Evolutionary conservation across 1,140 invertebrate species (phyloP).

Genomic region (Phthorimaea operculella): DNA sequence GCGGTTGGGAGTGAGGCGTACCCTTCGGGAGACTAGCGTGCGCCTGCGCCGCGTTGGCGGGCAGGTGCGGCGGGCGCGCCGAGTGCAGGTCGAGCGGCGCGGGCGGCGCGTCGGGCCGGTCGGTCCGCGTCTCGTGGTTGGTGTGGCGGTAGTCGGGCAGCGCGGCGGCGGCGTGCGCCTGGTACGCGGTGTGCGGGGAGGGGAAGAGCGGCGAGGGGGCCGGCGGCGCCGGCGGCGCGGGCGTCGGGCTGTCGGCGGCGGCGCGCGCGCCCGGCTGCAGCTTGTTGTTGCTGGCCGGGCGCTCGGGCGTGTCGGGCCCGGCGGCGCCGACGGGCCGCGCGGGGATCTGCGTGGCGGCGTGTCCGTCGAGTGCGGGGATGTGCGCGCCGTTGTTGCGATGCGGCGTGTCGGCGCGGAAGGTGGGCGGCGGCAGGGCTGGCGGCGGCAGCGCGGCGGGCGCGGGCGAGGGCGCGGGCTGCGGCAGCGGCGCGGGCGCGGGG

Average conservation of each 20-base stretch:
- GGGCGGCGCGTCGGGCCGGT: slow-evolving; percentile 39
- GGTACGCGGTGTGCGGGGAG: slow-evolving; percentile 71
- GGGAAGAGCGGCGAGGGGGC: slow-evolving; percentile 49
- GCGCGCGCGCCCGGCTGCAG: slow-evolving; percentile 77
- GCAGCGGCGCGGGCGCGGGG: slow-evolving; percentile 57
- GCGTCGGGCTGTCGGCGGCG: slow-evolving; percentile 56
- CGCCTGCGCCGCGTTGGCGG: slow-evolving; percentile 40
- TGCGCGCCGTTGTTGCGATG: slow-evolving; percentile 50
- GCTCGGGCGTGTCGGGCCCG: slow-evolving; percentile 61
- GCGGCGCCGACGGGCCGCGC: slow-evolving; percentile 48
- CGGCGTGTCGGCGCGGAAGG: slow-evolving; percentile 54
- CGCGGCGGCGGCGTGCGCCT: slow-evolving; percentile 78
- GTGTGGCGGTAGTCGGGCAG: slow-evolving; percentile 63
- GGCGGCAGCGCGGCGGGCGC: slow-evolving; percentile 58
- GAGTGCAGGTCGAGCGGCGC: slow-evolving; percentile 48
- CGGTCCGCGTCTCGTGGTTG: slow-evolving; percentile 69
- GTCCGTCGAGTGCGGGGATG: slow-evolving; percentile 50
- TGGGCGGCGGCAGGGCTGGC: slow-evolving; percentile 52
- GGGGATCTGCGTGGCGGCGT: slow-evolving; percentile 50
- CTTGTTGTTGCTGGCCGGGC: slow-evolving; percentile 76
- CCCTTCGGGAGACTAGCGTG: slow-evolving; percentile 47
- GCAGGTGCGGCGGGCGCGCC: slow-evolving; percentile 59
- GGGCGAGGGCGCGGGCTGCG: slow-evolving; percentile 59
- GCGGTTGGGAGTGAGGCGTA: slow-evolving; percentile 65
- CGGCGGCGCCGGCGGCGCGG: slow-evolving; percentile 46